Conservation (phyloP, 2,113 vertebrate genomes). For the Mystacornis crossleyi region DNA sequence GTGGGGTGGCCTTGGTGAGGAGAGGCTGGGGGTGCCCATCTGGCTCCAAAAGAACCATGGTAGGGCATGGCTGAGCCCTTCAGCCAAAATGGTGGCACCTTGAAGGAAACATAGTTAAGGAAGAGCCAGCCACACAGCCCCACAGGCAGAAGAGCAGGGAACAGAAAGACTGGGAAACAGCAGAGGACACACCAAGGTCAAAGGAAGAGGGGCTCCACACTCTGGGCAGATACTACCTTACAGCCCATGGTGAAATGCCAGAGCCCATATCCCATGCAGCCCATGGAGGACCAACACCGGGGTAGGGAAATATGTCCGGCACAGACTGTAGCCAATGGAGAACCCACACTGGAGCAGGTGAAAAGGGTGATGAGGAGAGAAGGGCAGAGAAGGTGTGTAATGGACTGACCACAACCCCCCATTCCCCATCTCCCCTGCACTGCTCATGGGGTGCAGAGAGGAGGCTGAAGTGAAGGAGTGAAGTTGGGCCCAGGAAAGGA, state of each 20-base stretch:
- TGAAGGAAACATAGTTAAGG: neutral
- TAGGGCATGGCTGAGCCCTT: neutral
- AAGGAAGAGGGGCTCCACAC: neutral
- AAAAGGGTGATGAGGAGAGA: neutral
- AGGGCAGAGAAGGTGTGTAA: neutral
- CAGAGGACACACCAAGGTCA: neutral
- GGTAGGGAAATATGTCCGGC: neutral
- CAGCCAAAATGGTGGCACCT: neutral
- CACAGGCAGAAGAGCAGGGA: neutral
- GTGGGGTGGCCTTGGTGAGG: neutral
- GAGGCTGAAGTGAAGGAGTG: neutral
- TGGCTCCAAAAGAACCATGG: fast-evolving
- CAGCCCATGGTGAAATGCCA: neutral
- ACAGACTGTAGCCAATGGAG: fast-evolving
- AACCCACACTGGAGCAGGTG: neutral
- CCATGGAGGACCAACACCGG: neutral
- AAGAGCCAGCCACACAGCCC: neutral
- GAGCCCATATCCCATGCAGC: neutral
- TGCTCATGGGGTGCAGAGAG: fast-evolving
- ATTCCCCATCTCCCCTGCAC: fast-evolving
- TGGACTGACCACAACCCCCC: neutral
- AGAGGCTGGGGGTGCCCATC: neutral
- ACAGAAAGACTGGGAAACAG: neutral
- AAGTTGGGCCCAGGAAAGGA: neutral
- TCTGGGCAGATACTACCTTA: neutral